Conservation (phyloP, 2,113 vertebrate genomes). For the Aplodontia rufa region DNA sequence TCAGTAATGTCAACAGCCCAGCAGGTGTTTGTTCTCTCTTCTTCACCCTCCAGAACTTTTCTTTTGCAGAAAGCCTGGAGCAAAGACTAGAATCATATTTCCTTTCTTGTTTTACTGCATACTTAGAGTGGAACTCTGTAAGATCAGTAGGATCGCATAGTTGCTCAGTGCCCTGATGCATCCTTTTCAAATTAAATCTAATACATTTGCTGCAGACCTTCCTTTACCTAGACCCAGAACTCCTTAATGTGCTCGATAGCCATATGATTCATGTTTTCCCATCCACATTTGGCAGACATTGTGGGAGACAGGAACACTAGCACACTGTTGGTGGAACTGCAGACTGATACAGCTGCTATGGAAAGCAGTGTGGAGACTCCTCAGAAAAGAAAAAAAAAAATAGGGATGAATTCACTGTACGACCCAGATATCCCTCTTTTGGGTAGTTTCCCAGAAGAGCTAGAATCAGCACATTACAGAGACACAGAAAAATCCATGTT, state of each 20-base stretch:
- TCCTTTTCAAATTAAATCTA: constrained; percentile 16
- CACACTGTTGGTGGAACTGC: too few relatives aligned
- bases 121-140: not conserved
- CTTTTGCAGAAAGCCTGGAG: not conserved
- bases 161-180: not conserved
- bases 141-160: not conserved
- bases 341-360: too few relatives aligned
- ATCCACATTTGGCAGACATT: not conserved
- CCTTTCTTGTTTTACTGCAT: not conserved
- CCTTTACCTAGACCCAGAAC: not conserved
- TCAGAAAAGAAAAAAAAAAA: too few relatives aligned
- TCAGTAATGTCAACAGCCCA: not conserved
- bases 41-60: not conserved
- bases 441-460: too few relatives aligned
- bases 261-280: not conserved
- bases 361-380: too few relatives aligned
- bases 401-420: too few relatives aligned
- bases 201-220: not conserved
- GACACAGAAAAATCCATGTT: too few relatives aligned
- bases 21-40: not conserved
- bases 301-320: too few relatives aligned
- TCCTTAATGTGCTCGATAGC: not conserved
- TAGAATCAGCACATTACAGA: too few relatives aligned
- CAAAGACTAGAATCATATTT: not conserved
- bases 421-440: too few relatives aligned